A percentile compares a stretch with the other conserved stretches of the same genome.
Evolutionary conservation across 2,888 invertebrate genomes (phyloP).

Genomic region (Anodontia alba): DNA sequence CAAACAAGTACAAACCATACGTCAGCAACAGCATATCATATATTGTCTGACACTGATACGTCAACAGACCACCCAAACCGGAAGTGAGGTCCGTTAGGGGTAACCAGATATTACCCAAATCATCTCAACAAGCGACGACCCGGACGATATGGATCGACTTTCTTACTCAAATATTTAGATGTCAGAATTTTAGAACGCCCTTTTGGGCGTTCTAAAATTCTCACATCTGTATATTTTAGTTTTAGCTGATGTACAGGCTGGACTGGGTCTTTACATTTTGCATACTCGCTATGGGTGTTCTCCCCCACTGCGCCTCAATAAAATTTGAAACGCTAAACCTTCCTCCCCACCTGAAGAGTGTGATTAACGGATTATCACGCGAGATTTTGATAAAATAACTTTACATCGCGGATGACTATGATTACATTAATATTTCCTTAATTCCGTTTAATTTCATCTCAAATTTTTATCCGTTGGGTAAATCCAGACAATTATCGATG

Average conservation of each 20-base stretch:
- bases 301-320: neutral
- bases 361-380: constrained; percentile 56
- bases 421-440: constrained; percentile 17
- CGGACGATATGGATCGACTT: no score
- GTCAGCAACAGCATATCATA: constrained; percentile 34
- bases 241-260: no score
- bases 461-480: neutral
- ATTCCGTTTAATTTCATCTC: constrained; percentile 8
- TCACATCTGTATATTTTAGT: no score
- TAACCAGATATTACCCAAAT: no score
- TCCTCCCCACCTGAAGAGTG: constrained; percentile 56
- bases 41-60: constrained; percentile 35
- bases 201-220: no score
- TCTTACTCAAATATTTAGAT: no score
- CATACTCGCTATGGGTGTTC: no score
- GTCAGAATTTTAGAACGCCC: no score
- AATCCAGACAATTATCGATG: constrained; percentile 2
- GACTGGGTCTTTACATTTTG: no score
- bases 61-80: constrained; percentile 59
- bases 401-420: neutral
- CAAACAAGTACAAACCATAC: constrained; percentile 31
- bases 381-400: constrained; percentile 29
- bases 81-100: no score
- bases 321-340: constrained; percentile 19
- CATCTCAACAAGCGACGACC: no score